Conservation (phyloP, 2,888 invertebrate species). For the Argyresthia goedartella region DNA sequence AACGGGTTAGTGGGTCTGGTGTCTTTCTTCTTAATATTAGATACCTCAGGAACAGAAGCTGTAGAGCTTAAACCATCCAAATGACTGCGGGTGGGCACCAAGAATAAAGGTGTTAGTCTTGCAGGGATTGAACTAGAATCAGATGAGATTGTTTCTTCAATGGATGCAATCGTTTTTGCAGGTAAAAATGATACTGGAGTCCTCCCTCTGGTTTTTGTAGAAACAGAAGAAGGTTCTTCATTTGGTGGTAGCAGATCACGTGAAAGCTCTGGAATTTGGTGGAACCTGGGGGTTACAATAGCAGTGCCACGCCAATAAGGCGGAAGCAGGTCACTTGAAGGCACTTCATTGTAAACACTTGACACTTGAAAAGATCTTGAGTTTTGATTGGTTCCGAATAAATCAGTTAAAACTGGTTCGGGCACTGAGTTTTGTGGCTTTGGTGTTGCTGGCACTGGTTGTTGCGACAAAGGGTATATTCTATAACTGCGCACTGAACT, state of each 20-base stretch:
- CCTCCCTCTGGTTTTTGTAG: not conserved
- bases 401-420: not conserved
- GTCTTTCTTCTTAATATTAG: too few relatives aligned
- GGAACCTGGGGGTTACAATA: too few relatives aligned
- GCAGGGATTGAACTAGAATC: too few relatives aligned
- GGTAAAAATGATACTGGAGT: not conserved
- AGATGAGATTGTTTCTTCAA: too few relatives aligned
- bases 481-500: conserved; percentile 19
- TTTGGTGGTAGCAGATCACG: not conserved
- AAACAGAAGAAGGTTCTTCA: not conserved
- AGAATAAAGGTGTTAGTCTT: too few relatives aligned
- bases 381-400: not conserved
- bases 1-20: too few relatives aligned
- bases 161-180: too few relatives aligned
- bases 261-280: too few relatives aligned
- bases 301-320: not conserved
- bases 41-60: too few relatives aligned
- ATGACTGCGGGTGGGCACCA: too few relatives aligned
- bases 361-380: too few relatives aligned
- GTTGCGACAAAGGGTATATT: conserved; percentile 26
- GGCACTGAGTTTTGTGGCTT: not conserved
- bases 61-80: too few relatives aligned
- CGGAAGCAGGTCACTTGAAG: not conserved
- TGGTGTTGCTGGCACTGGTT: not conserved
- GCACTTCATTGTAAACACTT: not conserved